phyloP scores from a whole-genome alignment of 2,113 vertebrate species.

The Ranitomeya variabilis region DNA sequence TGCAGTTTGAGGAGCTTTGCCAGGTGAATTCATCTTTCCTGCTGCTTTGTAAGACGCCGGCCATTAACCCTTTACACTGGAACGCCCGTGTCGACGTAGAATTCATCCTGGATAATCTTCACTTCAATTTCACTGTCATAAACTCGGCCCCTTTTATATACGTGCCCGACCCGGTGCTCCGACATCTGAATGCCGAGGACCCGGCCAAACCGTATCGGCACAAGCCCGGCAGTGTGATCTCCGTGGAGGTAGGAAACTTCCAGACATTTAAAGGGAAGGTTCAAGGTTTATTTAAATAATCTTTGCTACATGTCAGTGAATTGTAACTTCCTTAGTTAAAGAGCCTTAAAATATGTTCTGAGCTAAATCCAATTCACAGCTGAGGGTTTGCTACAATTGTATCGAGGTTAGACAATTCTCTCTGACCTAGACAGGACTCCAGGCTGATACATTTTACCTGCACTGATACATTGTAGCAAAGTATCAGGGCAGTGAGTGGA shows the following conservation, averaged over 20 bases:
- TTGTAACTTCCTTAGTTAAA: neutral
- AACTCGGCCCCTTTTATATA: constrained; percentile 84
- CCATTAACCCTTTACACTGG: constrained; percentile 73
- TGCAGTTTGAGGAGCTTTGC: constrained; percentile 84
- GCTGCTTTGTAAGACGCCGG: constrained; percentile 85
- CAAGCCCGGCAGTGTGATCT: constrained; percentile 95
- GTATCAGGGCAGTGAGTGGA: neutral
- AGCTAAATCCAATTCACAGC: neutral
- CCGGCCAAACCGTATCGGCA: constrained; percentile 84
- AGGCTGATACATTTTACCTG: neutral
- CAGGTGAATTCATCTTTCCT: constrained; percentile 85
- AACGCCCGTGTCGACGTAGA: constrained; percentile 77
- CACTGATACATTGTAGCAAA: neutral
- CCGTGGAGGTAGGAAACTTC: constrained; percentile 83
- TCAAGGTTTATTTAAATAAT: neutral
- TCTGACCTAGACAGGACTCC: too few species aligned
- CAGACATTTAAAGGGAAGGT: neutral
- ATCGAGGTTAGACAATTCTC: too few species aligned
- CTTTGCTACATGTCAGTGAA: neutral
- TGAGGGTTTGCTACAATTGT: neutral
- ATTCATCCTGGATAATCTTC: constrained; percentile 90
- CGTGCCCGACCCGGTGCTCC: constrained; percentile 82
- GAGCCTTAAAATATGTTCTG: too few species aligned
- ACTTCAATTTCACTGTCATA: constrained; percentile 82
- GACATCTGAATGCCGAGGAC: constrained; percentile 81